A percentile compares a stretch with the other conserved stretches of the same genome.
Conservation (phyloP, 2,797 vertebrate species). For the Scolopax rusticola region DNA sequence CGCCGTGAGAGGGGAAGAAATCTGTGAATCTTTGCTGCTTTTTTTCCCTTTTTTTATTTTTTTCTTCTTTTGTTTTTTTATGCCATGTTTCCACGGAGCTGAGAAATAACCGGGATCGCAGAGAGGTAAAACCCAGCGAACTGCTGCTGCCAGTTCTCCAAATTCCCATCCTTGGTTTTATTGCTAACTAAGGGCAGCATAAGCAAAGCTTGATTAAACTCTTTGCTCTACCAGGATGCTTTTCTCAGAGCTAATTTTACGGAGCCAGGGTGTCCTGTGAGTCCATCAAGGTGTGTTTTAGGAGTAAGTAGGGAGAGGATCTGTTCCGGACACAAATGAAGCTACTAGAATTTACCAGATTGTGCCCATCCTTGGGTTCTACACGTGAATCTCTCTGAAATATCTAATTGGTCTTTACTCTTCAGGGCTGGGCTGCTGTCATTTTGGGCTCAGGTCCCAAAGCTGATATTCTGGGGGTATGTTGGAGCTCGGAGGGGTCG, state of each 20-base stretch:
- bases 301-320: background rate
- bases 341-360: background rate
- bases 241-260: background rate
- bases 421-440: background rate
- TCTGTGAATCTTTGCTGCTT: background rate
- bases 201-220: background rate
- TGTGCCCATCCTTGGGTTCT: background rate
- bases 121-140: background rate
- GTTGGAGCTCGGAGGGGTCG: background rate
- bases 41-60: background rate
- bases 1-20: background rate
- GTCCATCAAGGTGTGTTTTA: background rate
- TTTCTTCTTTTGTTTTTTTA: background rate
- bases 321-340: background rate
- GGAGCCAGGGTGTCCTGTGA: background rate
- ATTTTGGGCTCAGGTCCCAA: background rate
- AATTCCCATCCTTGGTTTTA: background rate
- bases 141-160: background rate
- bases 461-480: accelerated
- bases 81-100: background rate
- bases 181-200: background rate
- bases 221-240: background rate
- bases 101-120: background rate
- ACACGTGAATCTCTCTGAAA: background rate
- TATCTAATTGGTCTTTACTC: background rate